Percentiles rank a stretch among this genome's conserved stretches.
Evolutionary conservation across 2,113 vertebrate genomes (phyloP).

Genomic region (Struthio camelus): DNA sequence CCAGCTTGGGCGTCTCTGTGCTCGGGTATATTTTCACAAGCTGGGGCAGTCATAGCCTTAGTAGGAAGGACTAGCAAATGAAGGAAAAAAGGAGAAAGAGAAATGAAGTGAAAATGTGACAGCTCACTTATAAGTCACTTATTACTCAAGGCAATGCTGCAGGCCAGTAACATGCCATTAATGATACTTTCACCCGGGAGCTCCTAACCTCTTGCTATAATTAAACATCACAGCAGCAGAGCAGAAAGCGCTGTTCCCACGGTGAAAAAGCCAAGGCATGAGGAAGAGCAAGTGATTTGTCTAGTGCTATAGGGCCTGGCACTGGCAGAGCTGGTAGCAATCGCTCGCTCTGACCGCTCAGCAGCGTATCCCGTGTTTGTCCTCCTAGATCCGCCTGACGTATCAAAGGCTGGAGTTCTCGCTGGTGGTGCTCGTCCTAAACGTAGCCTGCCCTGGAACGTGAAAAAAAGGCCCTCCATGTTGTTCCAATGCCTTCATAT

Average conservation of each 20-base stretch:
- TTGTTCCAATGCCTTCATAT: fast-evolving
- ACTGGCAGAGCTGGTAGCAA: fast-evolving
- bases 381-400: neutral
- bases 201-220: neutral
- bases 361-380: neutral
- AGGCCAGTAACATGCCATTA: neutral
- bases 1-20: neutral
- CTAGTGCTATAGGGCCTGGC: neutral
- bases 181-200: neutral
- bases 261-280: fast-evolving
- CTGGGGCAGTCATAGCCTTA: neutral
- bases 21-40: neutral
- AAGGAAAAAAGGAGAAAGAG: neutral
- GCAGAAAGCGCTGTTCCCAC: neutral
- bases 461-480: neutral
- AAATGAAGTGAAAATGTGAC: fast-evolving
- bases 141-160: neutral
- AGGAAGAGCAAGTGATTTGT: neutral
- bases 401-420: neutral
- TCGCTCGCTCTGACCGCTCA: fast-evolving
- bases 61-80: neutral
- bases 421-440: neutral
- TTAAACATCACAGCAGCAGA: neutral
- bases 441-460: neutral
- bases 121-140: neutral